Base-by-base conservation (phyloP, 2,888 invertebrate genomes). In the Catotricha subobsoleta region DNA sequence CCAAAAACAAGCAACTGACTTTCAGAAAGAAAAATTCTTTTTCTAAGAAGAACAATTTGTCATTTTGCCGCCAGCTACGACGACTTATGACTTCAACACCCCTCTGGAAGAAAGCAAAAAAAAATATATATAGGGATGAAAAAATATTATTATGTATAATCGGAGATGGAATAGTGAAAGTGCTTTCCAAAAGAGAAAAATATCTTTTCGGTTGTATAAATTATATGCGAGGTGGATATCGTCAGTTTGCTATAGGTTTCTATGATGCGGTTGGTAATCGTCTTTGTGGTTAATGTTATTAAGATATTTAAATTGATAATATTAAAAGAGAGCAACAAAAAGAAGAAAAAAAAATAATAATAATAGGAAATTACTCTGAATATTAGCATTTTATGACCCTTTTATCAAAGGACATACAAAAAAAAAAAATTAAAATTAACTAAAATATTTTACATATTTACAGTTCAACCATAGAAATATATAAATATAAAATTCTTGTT, bases 41-140 rank as follows among this genome's bases (percentile, higher is more conserved):
- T 36, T 36, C 36, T 25, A 21, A 36, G 21, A 36, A 36, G 36
- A 36, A 36, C 25, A 36, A 36, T 36, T 36, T 36, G 36, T 36
- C 36, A 36, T 36, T 35, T 23, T 36, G 36, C 36, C 36, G 25
- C n/a, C 15, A 36, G 36, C 25, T 16, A 25, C 25, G 16, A 20
- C 36, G 36, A 7, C 16, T 15, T 13, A 5, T 36, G 36, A 36
- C 36, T 36, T 36, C 36, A 25, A 36, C 36, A 36, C 36, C 36
- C 36, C 36, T 10, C 36, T 9, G 19, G 5, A 5, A 4, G 19
- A 5, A 19, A 33, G n/a, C 33, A 33, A 18, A 18, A 9, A 18
- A 15, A 36, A 36, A 25, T 15, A 8, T 31, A 6, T 16, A 16
- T 18, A 16, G 4, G 16, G 7, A 29, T 8, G 29, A 29, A 30